Conservation (phyloP, 2,113 vertebrate genomes). For the Osmerus mordax region DNA sequence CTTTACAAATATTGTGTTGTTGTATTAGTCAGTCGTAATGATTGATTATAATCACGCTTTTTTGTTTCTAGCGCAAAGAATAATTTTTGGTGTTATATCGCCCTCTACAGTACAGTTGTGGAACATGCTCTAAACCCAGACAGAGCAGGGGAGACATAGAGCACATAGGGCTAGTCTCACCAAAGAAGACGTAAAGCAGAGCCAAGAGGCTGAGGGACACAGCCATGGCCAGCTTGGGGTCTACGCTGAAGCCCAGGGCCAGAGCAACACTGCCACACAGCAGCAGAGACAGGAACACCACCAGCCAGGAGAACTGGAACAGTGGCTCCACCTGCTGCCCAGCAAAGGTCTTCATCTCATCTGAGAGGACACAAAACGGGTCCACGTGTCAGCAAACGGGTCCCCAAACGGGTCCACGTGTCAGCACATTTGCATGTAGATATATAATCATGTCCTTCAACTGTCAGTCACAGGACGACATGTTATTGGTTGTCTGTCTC, state of each 20-base stretch:
- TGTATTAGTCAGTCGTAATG: no score
- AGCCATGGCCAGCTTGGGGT: conserved; percentile 82
- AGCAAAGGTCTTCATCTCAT: conserved; percentile 99
- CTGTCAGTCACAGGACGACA: background rate
- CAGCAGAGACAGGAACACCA: conserved; percentile 85
- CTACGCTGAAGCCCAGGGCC: conserved; percentile 84
- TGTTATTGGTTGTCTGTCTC: conserved; percentile 15
- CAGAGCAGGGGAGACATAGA: no score
- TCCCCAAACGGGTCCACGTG: no score
- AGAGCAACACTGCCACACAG: conserved; percentile 81
- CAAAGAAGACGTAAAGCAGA: conserved; percentile 89
- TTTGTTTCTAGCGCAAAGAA: no score
- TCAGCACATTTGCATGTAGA: no score
- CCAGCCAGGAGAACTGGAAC: conserved; percentile 93
- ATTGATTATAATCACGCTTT: no score
- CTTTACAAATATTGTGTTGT: no score
- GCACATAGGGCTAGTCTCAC: conserved; percentile 68
- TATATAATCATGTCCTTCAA: no score
- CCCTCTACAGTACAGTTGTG: conserved; percentile 13
- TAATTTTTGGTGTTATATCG: conserved; percentile 7
- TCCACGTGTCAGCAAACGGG: no score
- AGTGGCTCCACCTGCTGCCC: conserved; percentile 95
- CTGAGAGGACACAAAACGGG: conserved; percentile 56
- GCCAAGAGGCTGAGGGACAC: conserved; percentile 87
- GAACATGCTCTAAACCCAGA: no score